Conservation (phyloP, 2,797 vertebrate species). For the Neosilurus mollespiculum region DNA sequence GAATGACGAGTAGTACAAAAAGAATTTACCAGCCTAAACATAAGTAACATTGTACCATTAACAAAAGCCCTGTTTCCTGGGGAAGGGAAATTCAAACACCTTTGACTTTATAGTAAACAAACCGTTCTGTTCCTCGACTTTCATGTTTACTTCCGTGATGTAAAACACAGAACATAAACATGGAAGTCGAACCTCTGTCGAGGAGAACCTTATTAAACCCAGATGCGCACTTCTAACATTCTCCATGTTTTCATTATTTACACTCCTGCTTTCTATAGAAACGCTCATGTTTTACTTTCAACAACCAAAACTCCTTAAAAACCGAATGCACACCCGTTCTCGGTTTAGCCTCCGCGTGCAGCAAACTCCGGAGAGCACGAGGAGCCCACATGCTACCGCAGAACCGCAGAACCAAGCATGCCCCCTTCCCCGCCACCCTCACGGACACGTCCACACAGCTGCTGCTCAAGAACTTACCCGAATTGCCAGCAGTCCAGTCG, state of each 20-base stretch:
- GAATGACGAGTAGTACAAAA: background rate
- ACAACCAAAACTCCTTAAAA: background rate
- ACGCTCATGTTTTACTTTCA: background rate
- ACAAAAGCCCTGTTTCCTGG: background rate
- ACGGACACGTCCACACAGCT: background rate
- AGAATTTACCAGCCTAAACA: background rate
- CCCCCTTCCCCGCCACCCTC: conserved; percentile 34
- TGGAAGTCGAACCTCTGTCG: background rate
- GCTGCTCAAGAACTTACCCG: conserved; percentile 68
- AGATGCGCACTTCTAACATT: conserved; percentile 56
- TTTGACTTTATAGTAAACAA: background rate
- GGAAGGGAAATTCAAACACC: background rate
- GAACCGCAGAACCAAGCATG: background rate
- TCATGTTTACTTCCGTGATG: conserved; percentile 6
- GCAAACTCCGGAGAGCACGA: background rate
- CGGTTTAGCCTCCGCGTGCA: conserved; percentile 3
- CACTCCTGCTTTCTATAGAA: conserved; percentile 7
- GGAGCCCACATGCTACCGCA: background rate
- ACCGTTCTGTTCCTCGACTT: background rate
- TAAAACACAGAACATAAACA: conserved; percentile 15
- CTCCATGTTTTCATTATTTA: background rate
- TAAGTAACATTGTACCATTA: background rate
- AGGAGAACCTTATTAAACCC: conserved; percentile 58
- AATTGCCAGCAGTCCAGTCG: conserved; percentile 59
- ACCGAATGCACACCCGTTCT: background rate